phyloP scores from a whole-genome alignment of 2,888 invertebrate species.

The Piscicola geometra region DNA sequence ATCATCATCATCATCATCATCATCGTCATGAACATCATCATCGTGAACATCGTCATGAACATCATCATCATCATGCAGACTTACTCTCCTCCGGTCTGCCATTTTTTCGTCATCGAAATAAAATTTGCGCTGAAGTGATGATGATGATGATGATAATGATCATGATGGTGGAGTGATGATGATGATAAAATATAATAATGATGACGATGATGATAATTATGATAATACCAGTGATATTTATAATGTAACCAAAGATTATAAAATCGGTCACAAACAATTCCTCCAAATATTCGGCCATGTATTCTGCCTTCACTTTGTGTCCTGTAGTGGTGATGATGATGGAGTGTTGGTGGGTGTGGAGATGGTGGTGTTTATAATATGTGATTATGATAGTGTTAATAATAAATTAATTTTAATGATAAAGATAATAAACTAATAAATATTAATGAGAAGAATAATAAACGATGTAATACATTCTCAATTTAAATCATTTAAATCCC shows the following conservation, averaged over 20 bases:
- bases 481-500: too few species aligned
- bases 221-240: background rate
- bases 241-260: background rate
- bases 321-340: constrained; percentile 56
- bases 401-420: too few species aligned
- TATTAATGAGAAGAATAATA: too few species aligned
- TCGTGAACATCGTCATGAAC: too few species aligned
- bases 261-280: constrained; percentile 75
- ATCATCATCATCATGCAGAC: too few species aligned
- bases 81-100: constrained; percentile 68
- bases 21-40: too few species aligned
- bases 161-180: background rate
- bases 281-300: constrained; percentile 75
- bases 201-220: background rate
- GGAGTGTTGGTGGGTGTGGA: background rate
- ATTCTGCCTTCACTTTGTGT: constrained; percentile 86
- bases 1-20: too few species aligned
- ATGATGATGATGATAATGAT: background rate
- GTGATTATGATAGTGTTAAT: background rate
- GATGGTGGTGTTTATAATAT: background rate
- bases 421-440: background rate
- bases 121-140: constrained; percentile 48
- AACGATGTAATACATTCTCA: too few species aligned
- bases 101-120: constrained; percentile 63
- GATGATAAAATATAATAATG: background rate